A percentile compares a stretch with the other conserved stretches of the same genome.
These are phyloP conservation scores for Tenebrio molitor DNA, from an alignment of 1,140 invertebrate genomes.

Conservation along the genomic window DNA sequence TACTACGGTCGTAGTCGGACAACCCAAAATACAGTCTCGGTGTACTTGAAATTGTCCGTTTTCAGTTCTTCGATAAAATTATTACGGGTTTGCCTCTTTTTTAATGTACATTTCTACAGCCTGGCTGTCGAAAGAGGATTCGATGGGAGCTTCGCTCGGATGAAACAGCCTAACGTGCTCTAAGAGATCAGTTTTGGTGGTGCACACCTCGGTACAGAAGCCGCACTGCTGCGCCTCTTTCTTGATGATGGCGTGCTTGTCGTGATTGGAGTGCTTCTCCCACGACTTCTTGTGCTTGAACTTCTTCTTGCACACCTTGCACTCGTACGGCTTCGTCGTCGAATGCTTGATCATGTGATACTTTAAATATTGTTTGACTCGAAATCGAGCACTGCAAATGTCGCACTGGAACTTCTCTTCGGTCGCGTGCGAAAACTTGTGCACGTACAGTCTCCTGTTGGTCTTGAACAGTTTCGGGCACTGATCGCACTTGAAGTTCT, in stretches of 20 bases:
- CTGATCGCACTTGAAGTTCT: slow-evolving; percentile 55
- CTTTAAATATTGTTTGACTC: slow-evolving; percentile 59
- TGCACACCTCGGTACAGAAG: neutral
- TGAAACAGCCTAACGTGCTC: slow-evolving; percentile 9
- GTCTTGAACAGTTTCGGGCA: slow-evolving; percentile 59
- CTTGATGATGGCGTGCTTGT: slow-evolving; percentile 1
- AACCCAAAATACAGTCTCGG: too few relatives aligned
- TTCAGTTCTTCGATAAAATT: neutral
- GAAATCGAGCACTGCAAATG: slow-evolving; percentile 56
- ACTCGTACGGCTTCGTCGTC: slow-evolving; percentile 55
- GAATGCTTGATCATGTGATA: slow-evolving; percentile 58
- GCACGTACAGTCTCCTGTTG: slow-evolving; percentile 56
- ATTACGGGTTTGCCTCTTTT: neutral
- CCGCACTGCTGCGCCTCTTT: neutral
- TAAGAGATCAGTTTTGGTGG: slow-evolving; percentile 8
- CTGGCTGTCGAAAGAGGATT: neutral
- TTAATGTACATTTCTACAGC: neutral
- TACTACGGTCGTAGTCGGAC: neutral
- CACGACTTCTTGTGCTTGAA: slow-evolving; percentile 61
- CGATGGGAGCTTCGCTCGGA: neutral
- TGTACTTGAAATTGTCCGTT: neutral
- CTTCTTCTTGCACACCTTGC: slow-evolving; percentile 55
- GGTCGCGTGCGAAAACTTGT: slow-evolving; percentile 57
- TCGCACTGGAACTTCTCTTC: slow-evolving; percentile 58
- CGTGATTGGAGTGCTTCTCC: slow-evolving; percentile 51